These are phyloP conservation scores for Zelleria hepariella DNA, from an alignment of 2,888 invertebrate genomes.

Conservation along the genomic window DNA sequence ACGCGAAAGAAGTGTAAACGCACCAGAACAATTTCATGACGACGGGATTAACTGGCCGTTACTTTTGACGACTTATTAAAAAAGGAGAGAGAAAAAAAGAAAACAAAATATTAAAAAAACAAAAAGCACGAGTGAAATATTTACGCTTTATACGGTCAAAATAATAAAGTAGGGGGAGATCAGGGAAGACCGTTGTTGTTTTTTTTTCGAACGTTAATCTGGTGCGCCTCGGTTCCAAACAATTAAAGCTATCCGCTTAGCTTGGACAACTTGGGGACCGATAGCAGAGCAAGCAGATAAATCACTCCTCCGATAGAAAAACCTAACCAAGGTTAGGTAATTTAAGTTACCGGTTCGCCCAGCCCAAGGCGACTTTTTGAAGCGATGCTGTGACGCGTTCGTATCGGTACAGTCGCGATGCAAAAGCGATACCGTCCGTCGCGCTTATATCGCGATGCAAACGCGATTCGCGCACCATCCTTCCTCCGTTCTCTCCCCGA, in stretches of 20 bases:
- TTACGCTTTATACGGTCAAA: not conserved
- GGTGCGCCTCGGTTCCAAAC: slow-evolving; percentile 45
- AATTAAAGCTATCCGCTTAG: slow-evolving; percentile 58
- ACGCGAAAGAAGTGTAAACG: not conserved
- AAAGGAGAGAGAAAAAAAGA: not conserved
- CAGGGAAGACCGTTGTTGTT: not conserved
- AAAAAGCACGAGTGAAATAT: not conserved
- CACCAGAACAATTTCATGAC: not conserved
- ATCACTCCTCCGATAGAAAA: no score
- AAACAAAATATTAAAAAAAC: not conserved
- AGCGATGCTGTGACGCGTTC: no score
- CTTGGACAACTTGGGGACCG: slow-evolving; percentile 35
- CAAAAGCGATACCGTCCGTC: no score
- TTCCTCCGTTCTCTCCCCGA: no score
- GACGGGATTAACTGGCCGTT: not conserved
- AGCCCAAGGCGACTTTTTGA: no score
- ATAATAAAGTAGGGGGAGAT: slow-evolving; percentile 1
- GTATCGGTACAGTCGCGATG: no score
- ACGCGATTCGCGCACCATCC: no score
- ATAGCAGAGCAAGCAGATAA: slow-evolving; percentile 29
- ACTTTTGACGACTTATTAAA: not conserved
- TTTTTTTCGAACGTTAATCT: not conserved
- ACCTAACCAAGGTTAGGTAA: no score
- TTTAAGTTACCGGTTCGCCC: no score
- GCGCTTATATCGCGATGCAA: no score